phyloP scores from a whole-genome alignment of 2,797 vertebrate species.

The Aulostomus chinensis region DNA sequence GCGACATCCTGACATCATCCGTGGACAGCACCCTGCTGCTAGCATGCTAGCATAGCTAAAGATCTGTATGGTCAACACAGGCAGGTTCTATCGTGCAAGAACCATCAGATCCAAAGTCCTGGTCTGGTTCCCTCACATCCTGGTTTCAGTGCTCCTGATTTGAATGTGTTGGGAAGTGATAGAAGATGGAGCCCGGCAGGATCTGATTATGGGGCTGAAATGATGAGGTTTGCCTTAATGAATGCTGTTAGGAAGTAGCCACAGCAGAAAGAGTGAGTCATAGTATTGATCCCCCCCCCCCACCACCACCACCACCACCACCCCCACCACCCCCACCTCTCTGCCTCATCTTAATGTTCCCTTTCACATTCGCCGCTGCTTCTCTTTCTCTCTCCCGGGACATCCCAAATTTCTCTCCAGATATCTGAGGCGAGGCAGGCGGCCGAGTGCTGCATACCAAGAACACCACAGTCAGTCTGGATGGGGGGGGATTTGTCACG shows the following conservation, averaged over 20 bases:
- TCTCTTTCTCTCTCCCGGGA: neutral
- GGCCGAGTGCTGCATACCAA: constrained; percentile 45
- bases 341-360: neutral
- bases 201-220: constrained; percentile 71
- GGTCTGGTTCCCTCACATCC: constrained; percentile 21
- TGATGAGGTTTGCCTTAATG: constrained; percentile 80
- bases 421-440: constrained; percentile 21
- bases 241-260: constrained; percentile 79
- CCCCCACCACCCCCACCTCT: neutral
- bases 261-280: constrained; percentile 81
- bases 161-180: constrained; percentile 24
- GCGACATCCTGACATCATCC: too few relatives aligned
- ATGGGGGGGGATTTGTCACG: constrained; percentile 43
- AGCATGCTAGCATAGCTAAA: too few relatives aligned
- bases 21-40: too few relatives aligned
- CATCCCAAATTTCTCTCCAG: neutral
- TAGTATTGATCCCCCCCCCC: constrained; percentile 71
- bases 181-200: constrained; percentile 55
- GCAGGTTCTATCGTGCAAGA: too few relatives aligned
- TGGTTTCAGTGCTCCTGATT: constrained; percentile 19
- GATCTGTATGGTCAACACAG: neutral
- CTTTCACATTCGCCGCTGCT: neutral
- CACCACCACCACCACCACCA: constrained; percentile 12
- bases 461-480: neutral
- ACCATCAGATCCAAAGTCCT: constrained; percentile 10